A percentile compares a stretch with the other conserved stretches of the same genome.
Conservation (phyloP, 2,113 vertebrate species). For the Hyperopisus bebe region DNA sequence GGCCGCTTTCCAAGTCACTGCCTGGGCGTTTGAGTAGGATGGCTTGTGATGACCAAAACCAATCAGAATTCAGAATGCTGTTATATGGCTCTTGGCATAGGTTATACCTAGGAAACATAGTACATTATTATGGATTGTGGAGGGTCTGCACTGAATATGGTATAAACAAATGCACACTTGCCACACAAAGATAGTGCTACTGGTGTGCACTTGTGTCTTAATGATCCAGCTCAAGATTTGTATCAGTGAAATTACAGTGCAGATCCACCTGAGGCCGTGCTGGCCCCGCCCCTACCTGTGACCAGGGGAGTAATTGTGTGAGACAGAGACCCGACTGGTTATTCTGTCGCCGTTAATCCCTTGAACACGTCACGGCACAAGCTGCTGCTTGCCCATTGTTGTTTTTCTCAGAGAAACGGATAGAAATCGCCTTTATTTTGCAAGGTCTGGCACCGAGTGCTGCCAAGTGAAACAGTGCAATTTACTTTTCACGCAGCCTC, state of each 20-base stretch:
- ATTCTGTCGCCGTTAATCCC: conserved; percentile 25
- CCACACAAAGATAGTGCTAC: neutral
- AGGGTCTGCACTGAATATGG: neutral
- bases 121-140: neutral
- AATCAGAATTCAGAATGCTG: neutral
- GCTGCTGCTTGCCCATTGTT: conserved; percentile 35
- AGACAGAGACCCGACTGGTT: conserved; percentile 48
- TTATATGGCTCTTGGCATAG: no score
- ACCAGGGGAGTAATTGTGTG: conserved; percentile 27
- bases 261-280: conserved; percentile 27
- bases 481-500: conserved; percentile 17
- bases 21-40: neutral
- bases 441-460: conserved; percentile 24
- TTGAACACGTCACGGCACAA: conserved; percentile 18
- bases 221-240: neutral
- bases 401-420: conserved; percentile 39
- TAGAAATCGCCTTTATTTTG: conserved; percentile 33
- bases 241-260: neutral
- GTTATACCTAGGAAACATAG: neutral
- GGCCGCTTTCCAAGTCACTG: neutral
- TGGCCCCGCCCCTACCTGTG: conserved; percentile 17
- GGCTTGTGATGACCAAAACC: neutral
- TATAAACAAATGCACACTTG: neutral
- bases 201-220: neutral
- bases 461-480: conserved; percentile 18